These are phyloP conservation scores for Nomia melanderi DNA, from an alignment of 1,140 invertebrate species.

Conservation along the genomic window DNA sequence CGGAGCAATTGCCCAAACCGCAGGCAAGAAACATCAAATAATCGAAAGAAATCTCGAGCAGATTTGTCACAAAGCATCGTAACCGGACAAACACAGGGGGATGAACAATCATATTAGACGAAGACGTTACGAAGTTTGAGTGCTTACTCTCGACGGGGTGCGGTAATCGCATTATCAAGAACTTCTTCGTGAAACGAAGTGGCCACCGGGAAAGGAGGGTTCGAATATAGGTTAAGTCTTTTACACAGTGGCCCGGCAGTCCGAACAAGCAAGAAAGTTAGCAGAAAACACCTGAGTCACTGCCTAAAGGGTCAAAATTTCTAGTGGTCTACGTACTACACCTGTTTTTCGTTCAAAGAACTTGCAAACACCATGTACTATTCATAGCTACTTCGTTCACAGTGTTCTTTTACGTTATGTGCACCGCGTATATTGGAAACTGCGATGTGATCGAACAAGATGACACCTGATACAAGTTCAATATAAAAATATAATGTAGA, in stretches of 20 bases:
- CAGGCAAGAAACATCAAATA: background rate
- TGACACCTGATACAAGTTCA: no score
- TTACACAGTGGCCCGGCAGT: conserved; percentile 1
- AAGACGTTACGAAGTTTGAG: conserved; percentile 16
- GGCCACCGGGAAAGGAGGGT: conserved; percentile 11
- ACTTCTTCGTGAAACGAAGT: conserved; percentile 23
- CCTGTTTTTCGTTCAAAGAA: background rate
- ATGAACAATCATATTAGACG: conserved; percentile 15
- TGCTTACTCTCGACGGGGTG: background rate
- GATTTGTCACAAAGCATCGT: background rate
- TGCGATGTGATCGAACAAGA: no score
- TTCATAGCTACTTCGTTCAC: no score
- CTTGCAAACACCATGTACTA: no score
- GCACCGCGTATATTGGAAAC: no score
- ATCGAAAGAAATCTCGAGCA: background rate
- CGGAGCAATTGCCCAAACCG: no score
- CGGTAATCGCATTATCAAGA: conserved; percentile 33
- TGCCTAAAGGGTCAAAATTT: background rate
- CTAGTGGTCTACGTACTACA: background rate
- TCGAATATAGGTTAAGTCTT: conserved; percentile 33
- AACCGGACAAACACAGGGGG: background rate
- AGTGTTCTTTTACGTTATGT: no score
- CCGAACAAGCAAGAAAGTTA: conserved; percentile 15
- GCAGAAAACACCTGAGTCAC: conserved; percentile 1
- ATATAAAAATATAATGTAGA: no score